Base-by-base conservation (phyloP, 2,113 vertebrate species). In the Pica pica region DNA sequence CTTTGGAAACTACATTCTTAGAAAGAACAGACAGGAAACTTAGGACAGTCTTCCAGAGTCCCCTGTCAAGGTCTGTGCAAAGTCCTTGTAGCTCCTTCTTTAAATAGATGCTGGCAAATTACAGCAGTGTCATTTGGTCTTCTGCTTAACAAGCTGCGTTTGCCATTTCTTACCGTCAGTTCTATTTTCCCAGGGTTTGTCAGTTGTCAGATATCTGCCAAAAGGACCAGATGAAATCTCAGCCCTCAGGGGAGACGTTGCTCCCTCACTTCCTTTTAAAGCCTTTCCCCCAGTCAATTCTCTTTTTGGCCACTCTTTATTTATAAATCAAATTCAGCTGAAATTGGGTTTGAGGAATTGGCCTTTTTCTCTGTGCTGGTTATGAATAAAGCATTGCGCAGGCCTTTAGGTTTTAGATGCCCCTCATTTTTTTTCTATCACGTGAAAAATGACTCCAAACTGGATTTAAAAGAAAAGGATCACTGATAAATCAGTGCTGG, bases 71-170 rank as follows among this genome's bases (percentile, higher is more conserved):
- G 95, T 84, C 80, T 83, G 41, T 52, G 67, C 41, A 94, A 92
- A 82, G 86, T 89, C 92, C 84, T 70, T 89, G 93, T 42, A 88
- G 73, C 49, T 94, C 61, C 90, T 91, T 87, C 89, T 92, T 95
- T 96, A 95, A 95, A 95, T 85, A 96, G 91, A 94, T 70, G 44
- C 82, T 89, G 57, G 84, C 89, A 97, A 97, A 96, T 94, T 89
- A 64, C 73, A 92, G 83, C 89, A 91, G 52, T 88, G 73, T 95
- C 89, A 81, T 91, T 95, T 94, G 75, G 85, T 92, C 94, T 83
- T 67, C 70, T 86, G 87, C 64, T 97, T 96, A 97, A 91, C 95
- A 96, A 94, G 92, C 92, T 90, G 88, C 1, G 5, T 91, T 97
- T 83, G n/a, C 87, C 47, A 46, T 91, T 97, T 91, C 94, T 86